Percentiles rank a stretch among this genome's conserved stretches.
phyloP scores from a whole-genome alignment of 2,113 vertebrate species.

The Edolisoma coerulescens region DNA sequence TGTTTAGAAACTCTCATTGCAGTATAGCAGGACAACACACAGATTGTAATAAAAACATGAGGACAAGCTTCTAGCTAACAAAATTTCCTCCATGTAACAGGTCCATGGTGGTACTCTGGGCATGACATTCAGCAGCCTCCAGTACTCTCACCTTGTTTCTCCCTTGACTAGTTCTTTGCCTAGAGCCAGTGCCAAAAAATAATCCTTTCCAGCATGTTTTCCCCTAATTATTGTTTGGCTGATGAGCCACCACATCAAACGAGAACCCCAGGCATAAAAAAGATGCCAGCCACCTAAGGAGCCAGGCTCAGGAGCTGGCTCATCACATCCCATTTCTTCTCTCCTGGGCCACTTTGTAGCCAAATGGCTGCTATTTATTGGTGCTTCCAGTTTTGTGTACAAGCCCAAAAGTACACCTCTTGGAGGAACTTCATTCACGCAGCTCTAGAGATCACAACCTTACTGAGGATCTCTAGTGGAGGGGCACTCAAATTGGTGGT shows the following conservation, averaged over 20 bases:
- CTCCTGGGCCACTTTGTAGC: neutral
- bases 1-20: neutral
- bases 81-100: neutral
- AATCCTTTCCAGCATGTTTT: neutral
- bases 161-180: neutral
- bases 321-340: accelerated
- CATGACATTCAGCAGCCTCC: neutral
- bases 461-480: neutral
- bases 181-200: neutral
- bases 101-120: neutral
- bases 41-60: neutral
- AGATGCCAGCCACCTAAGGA: neutral
- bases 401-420: neutral
- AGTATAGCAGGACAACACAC: neutral
- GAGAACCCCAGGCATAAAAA: neutral
- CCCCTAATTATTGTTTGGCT: neutral
- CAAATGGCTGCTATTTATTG: neutral
- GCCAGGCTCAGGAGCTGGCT: neutral
- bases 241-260: neutral
- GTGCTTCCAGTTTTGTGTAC: accelerated
- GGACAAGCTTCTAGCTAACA: neutral
- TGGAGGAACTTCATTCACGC: neutral
- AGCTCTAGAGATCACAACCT: neutral
- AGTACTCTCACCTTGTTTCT: neutral
- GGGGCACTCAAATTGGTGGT: neutral